These are phyloP conservation scores for Petrocephalus sullivani DNA, from an alignment of 2,797 vertebrate genomes.

Conservation along the genomic window DNA sequence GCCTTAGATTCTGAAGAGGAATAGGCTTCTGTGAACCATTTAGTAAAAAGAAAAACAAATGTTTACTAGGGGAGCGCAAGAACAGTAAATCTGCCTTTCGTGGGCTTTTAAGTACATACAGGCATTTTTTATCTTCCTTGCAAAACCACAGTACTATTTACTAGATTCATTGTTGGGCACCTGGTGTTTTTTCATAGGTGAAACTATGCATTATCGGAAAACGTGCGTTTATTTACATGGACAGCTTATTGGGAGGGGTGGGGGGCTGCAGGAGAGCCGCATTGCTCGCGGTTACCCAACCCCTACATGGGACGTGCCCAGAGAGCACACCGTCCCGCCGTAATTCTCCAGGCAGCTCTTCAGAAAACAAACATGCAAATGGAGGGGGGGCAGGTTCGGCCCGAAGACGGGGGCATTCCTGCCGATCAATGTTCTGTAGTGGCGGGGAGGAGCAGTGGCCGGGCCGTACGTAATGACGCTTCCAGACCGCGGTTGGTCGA, in stretches of 20 bases:
- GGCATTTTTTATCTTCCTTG: background rate
- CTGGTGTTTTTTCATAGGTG: background rate
- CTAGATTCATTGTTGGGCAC: background rate
- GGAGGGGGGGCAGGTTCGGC: slow-evolving; percentile 42
- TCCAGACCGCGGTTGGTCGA: slow-evolving; percentile 76
- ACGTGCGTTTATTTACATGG: background rate
- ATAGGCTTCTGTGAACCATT: background rate
- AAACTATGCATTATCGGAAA: background rate
- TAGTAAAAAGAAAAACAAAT: background rate
- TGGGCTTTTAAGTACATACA: too few relatives aligned
- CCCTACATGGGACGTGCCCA: background rate
- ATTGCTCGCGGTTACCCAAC: background rate
- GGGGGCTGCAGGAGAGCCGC: background rate
- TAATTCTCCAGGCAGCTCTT: background rate
- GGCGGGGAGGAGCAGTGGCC: slow-evolving; percentile 80
- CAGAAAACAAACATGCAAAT: background rate
- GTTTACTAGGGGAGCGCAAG: background rate
- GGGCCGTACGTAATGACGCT: slow-evolving; percentile 78
- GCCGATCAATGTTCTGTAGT: slow-evolving; percentile 78
- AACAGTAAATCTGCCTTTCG: background rate
- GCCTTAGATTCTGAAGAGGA: background rate
- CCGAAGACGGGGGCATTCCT: slow-evolving; percentile 69
- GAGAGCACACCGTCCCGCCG: background rate
- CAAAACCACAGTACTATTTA: background rate
- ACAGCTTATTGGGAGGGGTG: background rate